Evolutionary conservation across 1,140 invertebrate genomes (phyloP), one percentile per base, ranked within the genome.

Genomic region (Linepithema humile): DNA sequence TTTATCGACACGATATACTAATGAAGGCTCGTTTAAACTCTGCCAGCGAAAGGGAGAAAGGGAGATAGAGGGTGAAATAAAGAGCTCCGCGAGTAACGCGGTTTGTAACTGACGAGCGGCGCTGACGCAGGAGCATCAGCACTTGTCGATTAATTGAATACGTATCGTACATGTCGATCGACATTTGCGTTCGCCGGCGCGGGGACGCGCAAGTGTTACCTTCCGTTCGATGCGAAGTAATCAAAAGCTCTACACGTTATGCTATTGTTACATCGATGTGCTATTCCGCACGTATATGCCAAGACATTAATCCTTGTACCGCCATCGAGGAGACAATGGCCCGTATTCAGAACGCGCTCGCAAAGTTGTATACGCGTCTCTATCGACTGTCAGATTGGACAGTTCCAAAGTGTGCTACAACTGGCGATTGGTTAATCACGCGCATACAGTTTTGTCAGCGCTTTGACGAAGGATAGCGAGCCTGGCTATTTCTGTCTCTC

Each of bases 111-210:
- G 75, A 80, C 60, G 48, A 80, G 50, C 64, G n/a, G 64, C 50
- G 40, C 48, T 80, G 75, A 80, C 75, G 26, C 75, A 70, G 23
- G 75, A 69, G 50, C 75, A 80, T 80, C 75, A 69, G 64, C 75
- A 80, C 75, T 80, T 80, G 75, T 80, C 75, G 75, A 80, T 80
- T 80, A 80, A 80, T 80, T 80, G 75, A 80, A 69, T 80, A 80
- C 75, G 75, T 69, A 80, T 80, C 75, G 64, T 43, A 55, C 64
- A 80, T 55, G 75, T 69, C 75, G 64, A 69, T 80, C 75, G 75
- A 80, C 75, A 80, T 80, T 80, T 55, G 64, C 64, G 64, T 57
- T 32, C 48, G 26, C 12, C 64, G 64, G 26, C 35, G 23, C 35
- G 75, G 48, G 48, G 38, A 40, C 65, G 64, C 26, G 48, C 64